Percentiles rank a stretch among this genome's conserved stretches.
Conservation (phyloP, 2,113 vertebrate species). For the Patagioenas fasciata region DNA sequence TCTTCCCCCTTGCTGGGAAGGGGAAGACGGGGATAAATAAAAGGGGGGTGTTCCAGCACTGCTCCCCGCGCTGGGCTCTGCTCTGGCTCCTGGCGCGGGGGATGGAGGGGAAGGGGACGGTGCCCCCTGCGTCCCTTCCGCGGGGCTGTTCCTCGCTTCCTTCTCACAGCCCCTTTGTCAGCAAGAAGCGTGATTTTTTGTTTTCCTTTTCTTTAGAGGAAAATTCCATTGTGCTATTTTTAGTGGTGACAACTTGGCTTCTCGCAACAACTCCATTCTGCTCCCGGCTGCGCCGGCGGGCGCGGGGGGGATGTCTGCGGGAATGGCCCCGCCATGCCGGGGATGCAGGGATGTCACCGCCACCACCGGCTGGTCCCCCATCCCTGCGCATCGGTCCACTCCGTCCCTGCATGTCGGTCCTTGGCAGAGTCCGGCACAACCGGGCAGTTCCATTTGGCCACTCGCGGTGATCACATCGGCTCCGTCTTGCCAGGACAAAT, state of each 20-base stretch:
- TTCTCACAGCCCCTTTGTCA: constrained; percentile 44
- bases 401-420: no score
- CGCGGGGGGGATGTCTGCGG: background rate
- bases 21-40: background rate
- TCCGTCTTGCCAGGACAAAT: background rate
- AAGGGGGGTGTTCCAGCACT: background rate
- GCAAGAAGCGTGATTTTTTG: background rate
- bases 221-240: constrained; percentile 76
- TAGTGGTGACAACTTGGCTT: constrained; percentile 68
- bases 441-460: rapidly evolving
- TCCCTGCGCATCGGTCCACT: no score
- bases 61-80: background rate
- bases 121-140: rapidly evolving
- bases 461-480: background rate
- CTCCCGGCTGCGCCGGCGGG: constrained; percentile 20
- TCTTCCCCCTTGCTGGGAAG: background rate
- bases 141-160: background rate
- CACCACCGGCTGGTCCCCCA: no score
- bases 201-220: constrained; percentile 36
- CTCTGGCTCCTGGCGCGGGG: background rate
- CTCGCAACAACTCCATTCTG: constrained; percentile 52
- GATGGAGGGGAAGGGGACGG: background rate
- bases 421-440: background rate
- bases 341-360: no score
- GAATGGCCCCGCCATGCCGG: background rate